These are phyloP conservation scores for Pyrrhosoma nymphula DNA, from an alignment of 2,888 invertebrate species.

Conservation along the genomic window DNA sequence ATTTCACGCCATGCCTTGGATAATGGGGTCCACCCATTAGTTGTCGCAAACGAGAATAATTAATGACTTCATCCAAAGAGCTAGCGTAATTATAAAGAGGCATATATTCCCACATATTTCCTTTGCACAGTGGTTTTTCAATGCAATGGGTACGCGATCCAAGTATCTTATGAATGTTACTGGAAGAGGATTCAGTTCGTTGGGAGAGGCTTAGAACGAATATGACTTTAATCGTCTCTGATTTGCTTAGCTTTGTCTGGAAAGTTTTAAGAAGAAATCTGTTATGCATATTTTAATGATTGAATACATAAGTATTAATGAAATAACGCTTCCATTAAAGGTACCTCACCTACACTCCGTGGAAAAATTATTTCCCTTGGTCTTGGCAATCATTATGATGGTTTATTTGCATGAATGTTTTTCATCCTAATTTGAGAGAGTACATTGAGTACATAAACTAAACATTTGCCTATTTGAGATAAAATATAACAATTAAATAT, in stretches of 20 bases:
- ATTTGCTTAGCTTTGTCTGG: neutral
- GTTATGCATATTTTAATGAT: neutral
- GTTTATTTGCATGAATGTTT: neutral
- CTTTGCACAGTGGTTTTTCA: neutral
- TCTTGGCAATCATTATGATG: neutral
- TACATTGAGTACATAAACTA: too few relatives aligned
- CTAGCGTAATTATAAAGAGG: neutral
- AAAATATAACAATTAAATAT: too few relatives aligned
- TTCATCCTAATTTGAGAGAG: neutral
- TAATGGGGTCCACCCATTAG: neutral
- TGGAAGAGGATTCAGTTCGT: neutral
- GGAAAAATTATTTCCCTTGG: too few relatives aligned
- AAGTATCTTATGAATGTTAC: neutral
- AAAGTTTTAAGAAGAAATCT: neutral
- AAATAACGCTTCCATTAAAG: neutral
- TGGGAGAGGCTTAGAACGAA: neutral
- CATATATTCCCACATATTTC: neutral
- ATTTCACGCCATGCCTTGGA: neutral
- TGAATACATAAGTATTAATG: neutral
- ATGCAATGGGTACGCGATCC: neutral
- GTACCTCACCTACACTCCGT: neutral
- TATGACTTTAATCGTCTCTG: constrained; percentile 32
- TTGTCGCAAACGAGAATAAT: neutral
- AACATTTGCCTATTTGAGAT: too few relatives aligned
- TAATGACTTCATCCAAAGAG: neutral